Evolutionary conservation across 2,888 invertebrate species (phyloP).

Genomic region (Blomia tropicalis): DNA sequence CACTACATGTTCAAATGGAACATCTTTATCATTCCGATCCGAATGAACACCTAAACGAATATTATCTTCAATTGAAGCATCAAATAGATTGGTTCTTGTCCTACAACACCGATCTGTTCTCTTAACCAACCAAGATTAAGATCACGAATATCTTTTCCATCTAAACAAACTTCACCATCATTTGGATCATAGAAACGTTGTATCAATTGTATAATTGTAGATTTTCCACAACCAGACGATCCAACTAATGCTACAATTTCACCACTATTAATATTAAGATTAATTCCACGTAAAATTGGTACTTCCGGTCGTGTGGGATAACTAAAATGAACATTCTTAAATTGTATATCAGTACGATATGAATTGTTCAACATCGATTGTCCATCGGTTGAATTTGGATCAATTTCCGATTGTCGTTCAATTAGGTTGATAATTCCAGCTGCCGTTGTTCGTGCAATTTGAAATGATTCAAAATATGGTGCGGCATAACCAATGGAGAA

Average conservation of each 20-base stretch:
- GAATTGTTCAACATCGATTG: slow-evolving; percentile 36
- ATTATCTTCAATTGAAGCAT: slow-evolving; percentile 28
- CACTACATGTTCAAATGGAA: slow-evolving; percentile 29
- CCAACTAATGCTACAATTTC: slow-evolving; percentile 37
- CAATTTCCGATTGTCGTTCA: slow-evolving; percentile 39
- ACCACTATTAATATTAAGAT: slow-evolving; percentile 31
- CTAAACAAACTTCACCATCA: slow-evolving; percentile 27
- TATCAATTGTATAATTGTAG: slow-evolving; percentile 43
- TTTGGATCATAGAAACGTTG: slow-evolving; percentile 39
- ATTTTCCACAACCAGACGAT: slow-evolving; percentile 40
- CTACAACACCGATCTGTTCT: slow-evolving; percentile 28
- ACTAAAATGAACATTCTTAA: slow-evolving; percentile 37
- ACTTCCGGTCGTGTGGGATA: slow-evolving; percentile 36
- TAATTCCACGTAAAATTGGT: slow-evolving; percentile 31
- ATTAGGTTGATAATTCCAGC: slow-evolving; percentile 41
- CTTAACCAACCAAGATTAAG: slow-evolving; percentile 29
- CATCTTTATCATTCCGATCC: slow-evolving; percentile 5
- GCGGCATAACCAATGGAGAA: slow-evolving; percentile 56
- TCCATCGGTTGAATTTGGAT: slow-evolving; percentile 34
- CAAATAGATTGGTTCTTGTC: slow-evolving; percentile 31
- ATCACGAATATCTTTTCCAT: slow-evolving; percentile 26
- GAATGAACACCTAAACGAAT: slow-evolving; percentile 28
- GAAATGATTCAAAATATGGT: slow-evolving; percentile 62
- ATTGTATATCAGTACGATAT: slow-evolving; percentile 33
- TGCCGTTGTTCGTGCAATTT: slow-evolving; percentile 60